Evolutionary conservation across 23 tunicate species (phyloP).

Genomic region (Phallusia fumigata): DNA sequence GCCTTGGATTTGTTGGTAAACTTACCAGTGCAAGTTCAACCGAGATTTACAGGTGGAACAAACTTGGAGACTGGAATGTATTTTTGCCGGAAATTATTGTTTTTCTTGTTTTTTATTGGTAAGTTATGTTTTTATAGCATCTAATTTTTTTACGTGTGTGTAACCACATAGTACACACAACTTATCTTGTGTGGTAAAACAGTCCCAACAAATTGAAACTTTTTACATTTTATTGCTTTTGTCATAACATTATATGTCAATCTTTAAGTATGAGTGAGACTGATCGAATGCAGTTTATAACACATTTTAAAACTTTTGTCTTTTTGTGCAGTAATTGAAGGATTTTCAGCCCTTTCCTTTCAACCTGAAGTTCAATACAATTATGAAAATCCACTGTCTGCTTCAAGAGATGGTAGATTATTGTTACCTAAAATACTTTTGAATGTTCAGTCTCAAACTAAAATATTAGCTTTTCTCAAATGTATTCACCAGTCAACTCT

Average conservation of each 20-base stretch:
- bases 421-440: no score
- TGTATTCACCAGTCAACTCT: no score
- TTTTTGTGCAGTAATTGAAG: not conserved
- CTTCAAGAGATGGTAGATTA: not conserved
- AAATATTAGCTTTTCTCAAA: no score
- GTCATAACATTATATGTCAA: no score
- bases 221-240: not conserved
- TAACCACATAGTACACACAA: no score
- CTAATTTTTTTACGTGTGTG: not conserved
- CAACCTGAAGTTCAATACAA: not conserved
- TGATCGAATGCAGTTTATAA: no score
- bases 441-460: no score
- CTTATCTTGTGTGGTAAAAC: no score
- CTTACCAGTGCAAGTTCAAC: not conserved
- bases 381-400: not conserved
- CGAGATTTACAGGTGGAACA: not conserved
- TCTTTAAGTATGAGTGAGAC: no score
- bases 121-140: not conserved
- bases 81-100: not conserved
- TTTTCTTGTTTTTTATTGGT: not conserved
- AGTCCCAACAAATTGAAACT: no score
- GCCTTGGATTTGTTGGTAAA: not conserved
- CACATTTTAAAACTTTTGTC: no score
- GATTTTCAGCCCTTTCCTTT: not conserved
- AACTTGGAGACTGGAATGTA: not conserved